Evolutionary conservation across 2,888 invertebrate species (phyloP), one percentile per base, ranked within the genome.

Genomic region (Scaptomyza caliginosa): DNA sequence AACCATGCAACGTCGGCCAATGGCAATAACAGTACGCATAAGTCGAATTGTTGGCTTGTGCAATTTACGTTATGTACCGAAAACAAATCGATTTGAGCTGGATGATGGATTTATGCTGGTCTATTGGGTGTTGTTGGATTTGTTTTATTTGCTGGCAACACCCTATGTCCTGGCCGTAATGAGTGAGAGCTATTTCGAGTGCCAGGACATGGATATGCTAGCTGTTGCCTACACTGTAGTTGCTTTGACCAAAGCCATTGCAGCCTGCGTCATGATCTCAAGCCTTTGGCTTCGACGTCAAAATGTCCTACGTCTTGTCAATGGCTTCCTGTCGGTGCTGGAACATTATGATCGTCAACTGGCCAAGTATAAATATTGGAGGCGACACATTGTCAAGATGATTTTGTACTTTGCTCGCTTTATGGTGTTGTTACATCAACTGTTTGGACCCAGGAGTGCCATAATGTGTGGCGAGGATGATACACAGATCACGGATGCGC

Each of bases 41-140:
- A 48, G 60, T 23, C 56, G 74, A 8, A 17, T 19, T 1, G 56
- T 79, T 24, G 88, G 88, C 0, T 13, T 88, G 2, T 39, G 57
- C 40, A 87, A 77, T 24, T 21, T 85, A 1, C 70, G 66, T 21
- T 87, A 64, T 50, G 58, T 66, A 4, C 11, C 50, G 0, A 21
- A 34, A 4, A 40, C 13, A 0, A 51, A 49, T 5, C 52, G 51
- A 0, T 62, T 73, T 4, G 16, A 58, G 16, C 28, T 56, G 0
- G 50, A 71, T 11, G 67, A 60, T 16, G 67, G 65, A 13, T 34
- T 62, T 6, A 75, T 73, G 6, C 6, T 79, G 23, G 3, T 45
- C 1, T 87, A 76, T n/a, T 71, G 71, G 21, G 4, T 60, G 2
- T 1, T 52, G 0, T 5, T 79, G 19, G 45, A 79, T 34, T 16